Percentiles rank a stretch among this genome's conserved stretches.
These are phyloP conservation scores for Arctopsyche grandis DNA, from an alignment of 1,140 invertebrate species.

Conservation along the genomic window DNA sequence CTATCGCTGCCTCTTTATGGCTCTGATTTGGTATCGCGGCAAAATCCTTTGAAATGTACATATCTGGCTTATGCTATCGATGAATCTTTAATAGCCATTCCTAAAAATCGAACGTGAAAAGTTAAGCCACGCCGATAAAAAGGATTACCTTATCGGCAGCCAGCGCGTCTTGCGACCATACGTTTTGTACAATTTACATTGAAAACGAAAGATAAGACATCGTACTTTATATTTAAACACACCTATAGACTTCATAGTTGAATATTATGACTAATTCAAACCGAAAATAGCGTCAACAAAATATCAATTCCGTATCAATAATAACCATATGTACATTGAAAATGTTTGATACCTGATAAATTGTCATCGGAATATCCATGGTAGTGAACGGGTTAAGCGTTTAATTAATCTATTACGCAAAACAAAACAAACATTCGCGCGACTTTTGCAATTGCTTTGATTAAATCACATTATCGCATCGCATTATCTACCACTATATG, in stretches of 20 bases:
- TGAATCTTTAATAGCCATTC: slow-evolving; percentile 52
- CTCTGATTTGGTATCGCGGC: slow-evolving; percentile 53
- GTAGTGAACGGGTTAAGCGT: no score
- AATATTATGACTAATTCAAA: not conserved
- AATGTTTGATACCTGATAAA: no score
- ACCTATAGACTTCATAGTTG: not conserved
- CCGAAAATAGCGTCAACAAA: not conserved
- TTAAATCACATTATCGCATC: no score
- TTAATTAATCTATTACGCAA: no score
- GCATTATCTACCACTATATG: no score
- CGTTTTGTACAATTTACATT: not conserved
- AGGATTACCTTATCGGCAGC: slow-evolving; percentile 52
- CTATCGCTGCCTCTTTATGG: slow-evolving; percentile 48
- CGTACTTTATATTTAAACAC: not conserved
- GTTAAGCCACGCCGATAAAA: slow-evolving; percentile 50
- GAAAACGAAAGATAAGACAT: no score
- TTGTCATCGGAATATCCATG: no score
- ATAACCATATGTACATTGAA: no score
- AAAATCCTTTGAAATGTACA: slow-evolving; percentile 45
- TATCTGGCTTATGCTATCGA: slow-evolving; percentile 51
- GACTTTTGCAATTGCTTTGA: no score
- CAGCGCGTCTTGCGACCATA: slow-evolving; percentile 17
- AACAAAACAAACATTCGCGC: no score
- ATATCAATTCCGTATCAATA: no score
- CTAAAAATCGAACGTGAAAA: slow-evolving; percentile 52